Evolutionary conservation across 1,140 invertebrate species (phyloP), one percentile per base, ranked within the genome.

Genomic region (Drosophila subobscura): DNA sequence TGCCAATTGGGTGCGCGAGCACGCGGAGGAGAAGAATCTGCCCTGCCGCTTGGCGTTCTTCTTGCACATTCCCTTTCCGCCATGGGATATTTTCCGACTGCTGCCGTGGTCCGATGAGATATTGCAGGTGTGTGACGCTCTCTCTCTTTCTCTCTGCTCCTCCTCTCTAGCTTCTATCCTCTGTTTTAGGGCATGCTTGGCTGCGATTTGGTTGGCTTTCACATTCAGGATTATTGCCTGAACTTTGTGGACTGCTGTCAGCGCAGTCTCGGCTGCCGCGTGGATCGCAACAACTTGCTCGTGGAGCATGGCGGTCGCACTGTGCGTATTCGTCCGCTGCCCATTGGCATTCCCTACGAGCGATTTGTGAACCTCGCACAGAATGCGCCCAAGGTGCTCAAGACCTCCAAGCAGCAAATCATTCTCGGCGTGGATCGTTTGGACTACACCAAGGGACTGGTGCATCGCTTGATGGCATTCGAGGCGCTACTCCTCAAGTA

Each of bases 231-330:
- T 81, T 98, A 98, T 88, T 97, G 97, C 78, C 92, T 97, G 29
- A 98, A 98, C 91, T 98, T 98, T 77, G 96, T 98, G 5, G 97
- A 98, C 83, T 98, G 97, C 86, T 97, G 97, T 90, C 96, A 97
- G 91, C 93, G 97, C 60, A 94, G 96, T 74, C 93, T 98, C 12
- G 97, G 97, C 46, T 97, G 96, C 78, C 94, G 97, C 88, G 96
- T 98, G 0, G 97, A 98, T 90, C 93, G 96, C 42, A 97, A 96
- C 86, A 96, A 96, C 83, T 92, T 97, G 52, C 92, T 98, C 8
- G 96, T 98, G 1, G 97, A 98, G 91, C 95, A 97, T 63, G 96
- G 96, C 46, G 96, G 96, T 2, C 93, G 97, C 55, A 96, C 96
- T 0, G 96, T 97, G 8, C 94, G 96, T 42, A 94, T 98, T 2